Percentiles rank a stretch among this genome's conserved stretches.
phyloP scores from a whole-genome alignment of 1,140 invertebrate species.

The Homarus americanus region DNA sequence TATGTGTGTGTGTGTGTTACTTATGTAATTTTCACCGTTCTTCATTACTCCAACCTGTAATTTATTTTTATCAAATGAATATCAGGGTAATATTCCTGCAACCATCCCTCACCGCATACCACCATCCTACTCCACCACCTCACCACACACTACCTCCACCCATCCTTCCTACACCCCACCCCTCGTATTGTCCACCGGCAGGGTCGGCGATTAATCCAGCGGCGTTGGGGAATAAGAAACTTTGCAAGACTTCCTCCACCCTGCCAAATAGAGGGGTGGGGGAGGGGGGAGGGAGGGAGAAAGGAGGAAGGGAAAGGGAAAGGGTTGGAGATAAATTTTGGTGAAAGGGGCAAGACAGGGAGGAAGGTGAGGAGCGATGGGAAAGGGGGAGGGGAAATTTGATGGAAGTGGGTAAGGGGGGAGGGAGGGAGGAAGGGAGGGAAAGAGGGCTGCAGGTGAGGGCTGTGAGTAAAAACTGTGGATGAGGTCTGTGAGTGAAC shows the following conservation, averaged over 20 bases:
- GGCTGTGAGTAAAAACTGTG: neutral
- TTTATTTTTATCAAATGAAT: too few species aligned
- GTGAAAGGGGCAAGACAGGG: neutral
- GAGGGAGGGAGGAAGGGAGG: neutral
- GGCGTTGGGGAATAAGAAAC: neutral
- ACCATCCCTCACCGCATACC: too few species aligned
- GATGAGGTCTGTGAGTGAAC: neutral
- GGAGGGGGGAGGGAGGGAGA: neutral
- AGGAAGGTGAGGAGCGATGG: neutral
- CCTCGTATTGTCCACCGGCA: neutral
- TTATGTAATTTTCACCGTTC: too few species aligned
- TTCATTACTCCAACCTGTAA: too few species aligned
- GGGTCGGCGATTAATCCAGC: neutral
- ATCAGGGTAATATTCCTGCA: too few species aligned
- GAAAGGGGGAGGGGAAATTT: neutral
- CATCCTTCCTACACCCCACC: too few species aligned
- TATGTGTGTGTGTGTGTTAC: too few species aligned
- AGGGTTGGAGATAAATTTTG: neutral
- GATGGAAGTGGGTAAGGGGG: neutral
- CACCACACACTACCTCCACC: too few species aligned
- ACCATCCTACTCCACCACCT: too few species aligned
- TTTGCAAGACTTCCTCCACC: neutral
- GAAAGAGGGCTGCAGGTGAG: neutral
- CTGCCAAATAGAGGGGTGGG: neutral
- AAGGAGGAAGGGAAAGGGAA: neutral